These are phyloP conservation scores for Limanda limanda DNA, from an alignment of 2,113 vertebrate species.

Conservation along the genomic window DNA sequence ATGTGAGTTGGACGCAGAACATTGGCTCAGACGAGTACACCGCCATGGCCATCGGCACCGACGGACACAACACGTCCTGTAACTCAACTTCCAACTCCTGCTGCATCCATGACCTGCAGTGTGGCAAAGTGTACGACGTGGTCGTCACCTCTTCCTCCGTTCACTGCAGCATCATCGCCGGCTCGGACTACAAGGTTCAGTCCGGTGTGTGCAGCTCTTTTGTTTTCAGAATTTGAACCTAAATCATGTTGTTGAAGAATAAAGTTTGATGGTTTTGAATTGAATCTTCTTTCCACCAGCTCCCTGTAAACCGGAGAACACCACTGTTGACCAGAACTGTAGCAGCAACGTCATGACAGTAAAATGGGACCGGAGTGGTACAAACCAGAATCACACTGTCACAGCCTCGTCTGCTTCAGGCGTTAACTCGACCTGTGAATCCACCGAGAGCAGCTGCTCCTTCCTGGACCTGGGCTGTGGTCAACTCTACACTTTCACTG, in stretches of 20 bases:
- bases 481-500: slow-evolving; percentile 70
- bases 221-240: background rate
- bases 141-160: slow-evolving; percentile 65
- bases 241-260: background rate
- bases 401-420: slow-evolving; percentile 55
- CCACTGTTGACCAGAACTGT: slow-evolving; percentile 62
- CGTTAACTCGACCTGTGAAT: slow-evolving; percentile 56
- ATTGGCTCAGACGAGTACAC: slow-evolving; percentile 62
- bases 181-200: slow-evolving; percentile 70
- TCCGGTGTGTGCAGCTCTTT: slow-evolving; percentile 60
- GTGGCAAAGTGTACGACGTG: slow-evolving; percentile 68
- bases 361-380: slow-evolving; percentile 48
- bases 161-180: slow-evolving; percentile 54
- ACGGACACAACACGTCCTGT: slow-evolving; percentile 63
- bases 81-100: slow-evolving; percentile 66
- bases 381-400: slow-evolving; percentile 64
- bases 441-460: slow-evolving; percentile 59
- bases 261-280: background rate
- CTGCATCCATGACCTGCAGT: slow-evolving; percentile 60
- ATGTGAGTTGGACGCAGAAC: slow-evolving; percentile 66
- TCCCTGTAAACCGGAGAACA: slow-evolving; percentile 69
- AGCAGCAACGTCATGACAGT: slow-evolving; percentile 60
- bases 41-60: slow-evolving; percentile 64
- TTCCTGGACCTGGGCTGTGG: slow-evolving; percentile 75
- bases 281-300: slow-evolving; percentile 29